Conservation (phyloP, 2,113 vertebrate genomes). For the Hydrolagus affinis region DNA sequence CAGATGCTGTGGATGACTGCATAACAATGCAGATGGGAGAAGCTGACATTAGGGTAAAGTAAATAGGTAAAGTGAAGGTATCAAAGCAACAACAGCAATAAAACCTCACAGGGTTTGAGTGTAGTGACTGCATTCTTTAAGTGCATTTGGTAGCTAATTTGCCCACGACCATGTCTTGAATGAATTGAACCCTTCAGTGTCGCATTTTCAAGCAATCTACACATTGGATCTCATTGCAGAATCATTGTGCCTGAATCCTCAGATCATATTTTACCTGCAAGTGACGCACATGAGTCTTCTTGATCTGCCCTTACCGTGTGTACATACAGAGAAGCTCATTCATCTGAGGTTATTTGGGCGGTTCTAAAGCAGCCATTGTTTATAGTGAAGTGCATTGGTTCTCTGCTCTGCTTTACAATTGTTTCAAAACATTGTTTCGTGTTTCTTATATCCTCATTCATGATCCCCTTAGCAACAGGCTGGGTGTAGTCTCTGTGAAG, state of each 20-base stretch:
- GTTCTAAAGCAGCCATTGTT: background rate
- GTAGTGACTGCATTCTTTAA: too few species aligned
- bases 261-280: conserved; percentile 5
- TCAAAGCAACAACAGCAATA: too few species aligned
- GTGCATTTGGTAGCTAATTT: too few species aligned
- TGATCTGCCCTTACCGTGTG: background rate
- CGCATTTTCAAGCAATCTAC: background rate
- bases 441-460: background rate
- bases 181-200: background rate
- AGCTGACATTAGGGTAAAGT: too few species aligned
- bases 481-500: background rate
- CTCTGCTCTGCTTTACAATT: background rate
- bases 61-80: too few species aligned
- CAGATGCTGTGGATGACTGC: too few species aligned
- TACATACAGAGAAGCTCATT: background rate
- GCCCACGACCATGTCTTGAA: too few species aligned
- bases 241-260: background rate
- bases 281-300: background rate
- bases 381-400: background rate
- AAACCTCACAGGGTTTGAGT: too few species aligned
- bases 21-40: too few species aligned
- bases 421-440: background rate
- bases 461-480: background rate
- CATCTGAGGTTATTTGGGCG: background rate
- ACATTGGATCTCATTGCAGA: background rate